A percentile compares a stretch with the other conserved stretches of the same genome.
These are phyloP conservation scores for Pinctada fucata DNA, from an alignment of 2,888 invertebrate species.

Conservation along the genomic window DNA sequence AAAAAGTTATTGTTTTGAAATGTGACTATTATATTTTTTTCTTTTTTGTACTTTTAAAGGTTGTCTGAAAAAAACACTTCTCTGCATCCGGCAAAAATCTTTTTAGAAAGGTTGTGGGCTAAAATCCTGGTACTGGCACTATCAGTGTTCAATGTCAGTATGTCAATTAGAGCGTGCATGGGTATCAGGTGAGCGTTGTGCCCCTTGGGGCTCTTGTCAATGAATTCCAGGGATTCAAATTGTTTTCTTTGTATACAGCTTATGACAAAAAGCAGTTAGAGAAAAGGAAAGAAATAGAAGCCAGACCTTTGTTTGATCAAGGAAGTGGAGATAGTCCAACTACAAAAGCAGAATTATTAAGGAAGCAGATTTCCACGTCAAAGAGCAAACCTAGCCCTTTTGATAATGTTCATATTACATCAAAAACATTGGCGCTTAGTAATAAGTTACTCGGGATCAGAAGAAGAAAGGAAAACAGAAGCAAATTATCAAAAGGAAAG, in stretches of 20 bases:
- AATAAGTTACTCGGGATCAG: constrained; percentile 6
- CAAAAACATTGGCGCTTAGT: constrained; percentile 13
- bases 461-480: neutral
- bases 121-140: too few relatives aligned
- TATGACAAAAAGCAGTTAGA: constrained; percentile 69
- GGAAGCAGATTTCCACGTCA: constrained; percentile 27
- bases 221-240: neutral
- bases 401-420: constrained; percentile 2
- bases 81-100: too few relatives aligned
- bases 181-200: too few relatives aligned
- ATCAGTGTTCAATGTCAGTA: too few relatives aligned
- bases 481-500: neutral
- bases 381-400: constrained; percentile 31
- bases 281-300: constrained; percentile 67
- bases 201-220: too few relatives aligned
- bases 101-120: too few relatives aligned
- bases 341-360: constrained; percentile 8
- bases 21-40: too few relatives aligned
- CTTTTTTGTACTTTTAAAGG: neutral
- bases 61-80: too few relatives aligned
- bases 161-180: too few relatives aligned
- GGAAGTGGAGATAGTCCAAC: constrained; percentile 26
- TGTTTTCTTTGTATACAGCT: constrained; percentile 52
- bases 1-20: too few relatives aligned
- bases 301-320: constrained; percentile 59